These are phyloP conservation scores for Scleropages formosus DNA, from an alignment of 2,797 vertebrate genomes.

Conservation along the genomic window DNA sequence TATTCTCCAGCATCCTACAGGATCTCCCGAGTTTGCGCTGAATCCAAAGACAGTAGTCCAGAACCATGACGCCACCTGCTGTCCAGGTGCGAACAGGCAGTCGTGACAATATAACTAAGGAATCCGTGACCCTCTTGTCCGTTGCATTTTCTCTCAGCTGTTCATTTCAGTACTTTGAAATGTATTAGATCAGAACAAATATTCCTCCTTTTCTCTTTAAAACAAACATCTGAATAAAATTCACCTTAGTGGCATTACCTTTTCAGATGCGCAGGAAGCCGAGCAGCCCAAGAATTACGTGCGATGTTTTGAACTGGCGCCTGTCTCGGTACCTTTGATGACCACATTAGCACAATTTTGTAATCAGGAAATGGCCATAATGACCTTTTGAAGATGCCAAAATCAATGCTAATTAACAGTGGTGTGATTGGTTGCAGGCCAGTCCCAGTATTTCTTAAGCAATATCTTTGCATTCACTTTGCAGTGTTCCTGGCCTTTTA, in stretches of 20 bases:
- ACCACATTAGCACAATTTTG: slow-evolving; percentile 17
- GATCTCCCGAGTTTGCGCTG: too few relatives aligned
- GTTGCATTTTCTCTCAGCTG: background rate
- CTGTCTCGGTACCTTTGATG: slow-evolving; percentile 22
- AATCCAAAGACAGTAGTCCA: background rate
- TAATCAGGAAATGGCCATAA: slow-evolving; percentile 30
- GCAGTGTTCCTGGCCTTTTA: slow-evolving; percentile 6
- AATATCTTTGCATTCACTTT: background rate
- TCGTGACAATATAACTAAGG: background rate
- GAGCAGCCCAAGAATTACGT: background rate
- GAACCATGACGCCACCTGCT: background rate
- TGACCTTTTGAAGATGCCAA: slow-evolving; percentile 20
- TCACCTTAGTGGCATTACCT: background rate
- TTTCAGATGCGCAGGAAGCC: background rate
- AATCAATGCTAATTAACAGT: slow-evolving; percentile 34
- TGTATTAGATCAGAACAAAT: background rate
- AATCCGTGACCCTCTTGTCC: background rate
- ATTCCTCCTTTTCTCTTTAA: background rate
- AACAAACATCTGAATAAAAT: background rate
- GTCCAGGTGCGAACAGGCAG: background rate
- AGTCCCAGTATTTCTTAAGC: slow-evolving; percentile 6
- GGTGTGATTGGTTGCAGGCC: slow-evolving; percentile 10
- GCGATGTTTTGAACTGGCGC: background rate
- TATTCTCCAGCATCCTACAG: too few relatives aligned
- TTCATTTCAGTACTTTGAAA: background rate